These are phyloP conservation scores for Pyrocephalus nanus DNA, from an alignment of 2,797 vertebrate species.

Conservation along the genomic window DNA sequence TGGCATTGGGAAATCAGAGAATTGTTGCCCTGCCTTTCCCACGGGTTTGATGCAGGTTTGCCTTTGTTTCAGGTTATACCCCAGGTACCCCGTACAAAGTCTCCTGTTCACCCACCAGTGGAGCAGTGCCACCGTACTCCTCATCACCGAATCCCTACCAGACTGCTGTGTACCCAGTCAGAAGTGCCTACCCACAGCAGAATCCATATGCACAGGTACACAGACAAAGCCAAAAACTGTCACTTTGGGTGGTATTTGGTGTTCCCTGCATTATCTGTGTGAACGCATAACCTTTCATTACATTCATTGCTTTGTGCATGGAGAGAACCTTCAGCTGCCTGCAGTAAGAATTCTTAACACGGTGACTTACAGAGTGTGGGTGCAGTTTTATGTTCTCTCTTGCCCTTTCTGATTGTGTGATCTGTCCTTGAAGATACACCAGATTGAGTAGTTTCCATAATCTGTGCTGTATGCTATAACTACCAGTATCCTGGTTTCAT, in stretches of 20 bases:
- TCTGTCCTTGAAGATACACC: not conserved
- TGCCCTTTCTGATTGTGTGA: not conserved
- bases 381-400: not conserved
- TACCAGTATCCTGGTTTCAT: not conserved
- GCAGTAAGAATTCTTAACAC: not conserved
- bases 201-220: slow-evolving; percentile 94
- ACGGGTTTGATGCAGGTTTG: not conserved
- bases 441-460: not conserved
- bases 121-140: slow-evolving; percentile 91
- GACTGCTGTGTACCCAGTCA: slow-evolving; percentile 91
- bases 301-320: not conserved
- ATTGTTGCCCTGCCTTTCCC: not conserved
- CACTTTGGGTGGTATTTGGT: not conserved
- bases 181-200: slow-evolving; percentile 96
- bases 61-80: slow-evolving; percentile 86
- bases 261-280: not conserved
- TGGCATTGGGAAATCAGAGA: not conserved
- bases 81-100: slow-evolving; percentile 97
- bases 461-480: rapidly evolving
- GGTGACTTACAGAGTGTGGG: not conserved
- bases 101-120: slow-evolving; percentile 94
- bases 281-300: not conserved
- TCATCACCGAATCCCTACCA: slow-evolving; percentile 92
- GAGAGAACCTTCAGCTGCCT: not conserved
- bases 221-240: not conserved